Evolutionary conservation across 2,113 vertebrate species (phyloP).

Genomic region (Hyperopisus bebe): DNA sequence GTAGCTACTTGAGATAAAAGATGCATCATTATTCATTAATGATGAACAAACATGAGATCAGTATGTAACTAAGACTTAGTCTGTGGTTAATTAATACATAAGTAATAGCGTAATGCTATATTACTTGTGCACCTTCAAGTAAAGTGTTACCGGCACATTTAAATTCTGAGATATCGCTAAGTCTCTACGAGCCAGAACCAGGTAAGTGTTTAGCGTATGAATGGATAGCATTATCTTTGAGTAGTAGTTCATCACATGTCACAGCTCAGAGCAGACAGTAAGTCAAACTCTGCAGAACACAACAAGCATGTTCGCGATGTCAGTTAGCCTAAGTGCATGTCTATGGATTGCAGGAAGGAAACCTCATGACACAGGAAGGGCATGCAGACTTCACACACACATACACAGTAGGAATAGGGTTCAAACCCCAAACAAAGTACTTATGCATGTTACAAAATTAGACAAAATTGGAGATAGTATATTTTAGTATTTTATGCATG

Average conservation of each 20-base stretch:
- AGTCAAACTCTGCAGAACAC: background rate
- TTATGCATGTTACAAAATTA: background rate
- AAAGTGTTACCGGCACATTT: background rate
- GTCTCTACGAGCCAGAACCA: background rate
- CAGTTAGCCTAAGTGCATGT: background rate
- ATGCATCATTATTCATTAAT: background rate
- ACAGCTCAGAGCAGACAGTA: background rate
- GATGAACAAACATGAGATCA: background rate
- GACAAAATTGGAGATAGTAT: background rate
- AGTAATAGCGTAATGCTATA: background rate
- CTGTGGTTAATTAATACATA: background rate
- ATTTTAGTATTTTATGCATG: background rate
- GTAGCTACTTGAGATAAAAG: background rate
- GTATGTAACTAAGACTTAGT: background rate
- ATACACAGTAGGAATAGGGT: background rate
- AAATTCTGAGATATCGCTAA: background rate
- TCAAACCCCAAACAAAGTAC: background rate
- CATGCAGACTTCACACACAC: background rate
- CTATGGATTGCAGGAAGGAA: background rate
- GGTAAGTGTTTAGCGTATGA: background rate
- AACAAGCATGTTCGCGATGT: background rate
- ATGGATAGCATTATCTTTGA: background rate
- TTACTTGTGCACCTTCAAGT: background rate
- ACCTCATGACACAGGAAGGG: background rate
- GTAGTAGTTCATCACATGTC: background rate